These are phyloP conservation scores for Fundulus diaphanus DNA, from an alignment of 2,797 vertebrate species.

Conservation along the genomic window DNA sequence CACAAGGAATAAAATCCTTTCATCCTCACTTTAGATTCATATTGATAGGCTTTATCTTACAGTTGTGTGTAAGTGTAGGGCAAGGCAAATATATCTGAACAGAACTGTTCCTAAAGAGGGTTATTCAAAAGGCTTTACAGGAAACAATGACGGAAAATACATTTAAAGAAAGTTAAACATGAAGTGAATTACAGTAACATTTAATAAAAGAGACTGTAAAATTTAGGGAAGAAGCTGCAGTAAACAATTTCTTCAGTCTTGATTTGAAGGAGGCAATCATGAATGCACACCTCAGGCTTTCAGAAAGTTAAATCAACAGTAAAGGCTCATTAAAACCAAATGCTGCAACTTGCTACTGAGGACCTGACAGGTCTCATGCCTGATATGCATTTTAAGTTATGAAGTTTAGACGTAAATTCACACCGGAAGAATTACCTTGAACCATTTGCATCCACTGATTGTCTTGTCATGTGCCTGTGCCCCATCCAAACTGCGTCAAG, in stretches of 20 bases:
- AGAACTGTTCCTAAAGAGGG: not conserved
- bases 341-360: not conserved
- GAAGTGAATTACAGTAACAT: not conserved
- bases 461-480: too few species aligned
- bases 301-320: not conserved
- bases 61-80: not conserved
- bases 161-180: not conserved
- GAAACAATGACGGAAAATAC: not conserved
- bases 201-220: not conserved
- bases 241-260: not conserved
- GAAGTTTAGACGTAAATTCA: too few species aligned
- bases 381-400: too few species aligned
- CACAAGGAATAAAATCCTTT: slow-evolving; percentile 56
- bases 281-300: not conserved
- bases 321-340: not conserved
- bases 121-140: not conserved
- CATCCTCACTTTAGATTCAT: slow-evolving; percentile 54
- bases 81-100: too few species aligned
- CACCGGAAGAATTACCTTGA: too few species aligned
- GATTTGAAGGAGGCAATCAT: not conserved
- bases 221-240: not conserved
- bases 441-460: too few species aligned
- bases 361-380: not conserved
- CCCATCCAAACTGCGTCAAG: too few species aligned
- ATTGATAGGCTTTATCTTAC: slow-evolving; percentile 15